Evolutionary conservation across 2,888 invertebrate species (phyloP), one percentile per base, ranked within the genome.

Genomic region (Melieria omissa): DNA sequence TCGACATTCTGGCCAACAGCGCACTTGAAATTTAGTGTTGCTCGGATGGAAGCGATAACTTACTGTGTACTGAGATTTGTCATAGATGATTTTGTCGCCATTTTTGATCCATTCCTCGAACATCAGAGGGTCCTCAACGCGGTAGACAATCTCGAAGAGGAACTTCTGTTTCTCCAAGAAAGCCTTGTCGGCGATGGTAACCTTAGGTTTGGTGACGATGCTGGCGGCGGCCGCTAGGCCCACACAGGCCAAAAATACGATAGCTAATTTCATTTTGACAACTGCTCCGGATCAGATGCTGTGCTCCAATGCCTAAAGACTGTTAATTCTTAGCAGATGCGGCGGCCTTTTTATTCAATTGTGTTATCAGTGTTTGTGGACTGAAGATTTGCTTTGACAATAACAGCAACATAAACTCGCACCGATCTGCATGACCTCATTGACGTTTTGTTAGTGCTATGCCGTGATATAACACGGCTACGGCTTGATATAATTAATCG

Each of bases 61-160:
- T 73, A 78, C 78, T 4, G 60, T 69, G 54, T 78, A 78, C 44
- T 64, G 68, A 4, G 78, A 66, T 73, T 78, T 71, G 8, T 81
- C 81, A 74, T 88, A 86, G 71, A 87, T 81, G 86, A 89, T 91
- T 14, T 88, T 86, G 54, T 89, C 87, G 63, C 89, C 89, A 62
- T 70, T 6, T 61, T 83, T 83, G 71, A 84, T 82, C 60, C 72
- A 81, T 64, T 84, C 81, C 65, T 83, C 83, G 75, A 84, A 82
- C 77, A 80, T 78, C 61, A 82, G 68, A 0, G 80, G 80, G 14
- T 79, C 79, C 54, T 77, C 77, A 41, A 79, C 54, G 29, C 78
- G 78, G 70, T 79, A 78, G 16, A 81, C 74, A 44, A 84, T 79
- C 75, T 85, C 82, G 5, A 81, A 78, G 10, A 84, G 66, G 72